Evolutionary conservation across 1,140 invertebrate species (phyloP).

Genomic region (Samia ricini): DNA sequence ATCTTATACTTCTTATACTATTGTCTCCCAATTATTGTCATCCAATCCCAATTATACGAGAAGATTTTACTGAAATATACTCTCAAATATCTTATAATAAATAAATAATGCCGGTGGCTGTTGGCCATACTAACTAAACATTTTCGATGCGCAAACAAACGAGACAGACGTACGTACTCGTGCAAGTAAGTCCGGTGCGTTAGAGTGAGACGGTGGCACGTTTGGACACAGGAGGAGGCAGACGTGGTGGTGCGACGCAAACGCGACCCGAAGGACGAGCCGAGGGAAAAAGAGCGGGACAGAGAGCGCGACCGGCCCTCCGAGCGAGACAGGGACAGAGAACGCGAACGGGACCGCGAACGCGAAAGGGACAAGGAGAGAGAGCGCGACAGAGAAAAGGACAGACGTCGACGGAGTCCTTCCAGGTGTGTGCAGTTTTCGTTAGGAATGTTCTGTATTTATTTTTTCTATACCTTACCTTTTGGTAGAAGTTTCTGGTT

Average conservation of each 20-base stretch:
- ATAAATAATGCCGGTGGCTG: too few relatives aligned
- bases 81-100: too few relatives aligned
- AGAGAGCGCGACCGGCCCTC: slow-evolving; percentile 17
- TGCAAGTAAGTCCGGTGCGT: too few relatives aligned
- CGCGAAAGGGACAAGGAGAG: slow-evolving; percentile 55
- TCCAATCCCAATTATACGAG: too few relatives aligned
- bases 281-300: slow-evolving; percentile 24
- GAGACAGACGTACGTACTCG: not conserved
- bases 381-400: slow-evolving; percentile 46
- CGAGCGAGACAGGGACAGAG: slow-evolving; percentile 61
- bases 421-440: slow-evolving; percentile 31
- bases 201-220: slow-evolving; percentile 1
- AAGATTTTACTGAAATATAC: too few relatives aligned
- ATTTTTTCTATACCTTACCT: too few relatives aligned
- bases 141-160: not conserved
- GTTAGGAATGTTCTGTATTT: too few relatives aligned
- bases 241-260: slow-evolving; percentile 62
- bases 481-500: too few relatives aligned
- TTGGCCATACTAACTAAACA: not conserved
- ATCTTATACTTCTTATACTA: too few relatives aligned
- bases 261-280: slow-evolving; percentile 41
- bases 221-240: slow-evolving; percentile 61
- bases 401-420: slow-evolving; percentile 20
- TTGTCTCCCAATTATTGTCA: too few relatives aligned
- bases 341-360: slow-evolving; percentile 74